Evolutionary conservation across 2,113 vertebrate genomes (phyloP).

Genomic region (Thalassarche chlororhynchos): DNA sequence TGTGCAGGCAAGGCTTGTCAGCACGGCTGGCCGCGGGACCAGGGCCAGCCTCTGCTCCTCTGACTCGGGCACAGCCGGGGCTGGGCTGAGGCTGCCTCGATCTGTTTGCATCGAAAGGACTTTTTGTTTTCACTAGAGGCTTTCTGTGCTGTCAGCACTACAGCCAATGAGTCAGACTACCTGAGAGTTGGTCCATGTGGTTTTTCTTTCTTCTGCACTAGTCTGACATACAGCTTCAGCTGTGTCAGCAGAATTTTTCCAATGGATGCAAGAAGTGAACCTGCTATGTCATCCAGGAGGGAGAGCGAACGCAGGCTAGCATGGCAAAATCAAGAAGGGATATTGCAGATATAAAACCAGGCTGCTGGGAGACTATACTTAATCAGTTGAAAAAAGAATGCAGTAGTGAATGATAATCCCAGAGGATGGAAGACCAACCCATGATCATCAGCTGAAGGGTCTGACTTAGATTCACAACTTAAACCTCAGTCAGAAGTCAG

Average conservation of each 20-base stretch:
- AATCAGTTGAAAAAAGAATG: background rate
- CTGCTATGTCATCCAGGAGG: background rate
- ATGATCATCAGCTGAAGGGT: background rate
- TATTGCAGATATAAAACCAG: background rate
- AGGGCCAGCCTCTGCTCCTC: background rate
- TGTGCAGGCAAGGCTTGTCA: rapidly evolving
- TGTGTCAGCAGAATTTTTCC: background rate
- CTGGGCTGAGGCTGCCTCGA: background rate
- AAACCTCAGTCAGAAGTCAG: background rate
- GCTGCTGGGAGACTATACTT: background rate
- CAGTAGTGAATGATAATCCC: background rate
- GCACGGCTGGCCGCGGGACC: background rate
- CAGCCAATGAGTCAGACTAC: background rate
- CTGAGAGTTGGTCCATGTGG: background rate
- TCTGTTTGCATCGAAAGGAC: background rate
- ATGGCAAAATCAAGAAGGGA: background rate
- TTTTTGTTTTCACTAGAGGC: background rate
- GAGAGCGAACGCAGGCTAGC: background rate
- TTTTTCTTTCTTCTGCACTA: background rate
- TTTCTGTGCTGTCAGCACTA: background rate
- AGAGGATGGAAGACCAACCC: background rate
- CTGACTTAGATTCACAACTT: background rate
- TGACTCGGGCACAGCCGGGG: background rate
- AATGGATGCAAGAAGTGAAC: background rate
- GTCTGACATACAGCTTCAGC: background rate